Evolutionary conservation across 2,113 vertebrate genomes (phyloP).

Genomic region (Ptyas mucosa): DNA sequence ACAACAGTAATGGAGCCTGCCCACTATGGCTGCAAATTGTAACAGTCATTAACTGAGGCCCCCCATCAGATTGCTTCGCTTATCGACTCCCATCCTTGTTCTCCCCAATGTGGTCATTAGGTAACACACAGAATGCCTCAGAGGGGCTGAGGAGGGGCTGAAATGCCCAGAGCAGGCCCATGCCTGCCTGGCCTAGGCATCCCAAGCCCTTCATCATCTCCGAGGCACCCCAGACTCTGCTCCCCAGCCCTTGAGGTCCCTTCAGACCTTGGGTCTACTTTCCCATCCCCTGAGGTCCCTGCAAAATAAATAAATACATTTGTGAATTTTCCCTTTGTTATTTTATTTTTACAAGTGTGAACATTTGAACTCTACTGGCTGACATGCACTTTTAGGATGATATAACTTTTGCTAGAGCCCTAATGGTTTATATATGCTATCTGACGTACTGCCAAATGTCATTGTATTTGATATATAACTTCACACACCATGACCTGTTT

Average conservation of each 20-base stretch:
- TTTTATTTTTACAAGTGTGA: not conserved
- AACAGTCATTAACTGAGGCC: not conserved
- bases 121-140: not conserved
- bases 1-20: not conserved
- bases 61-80: not conserved
- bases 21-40: not conserved
- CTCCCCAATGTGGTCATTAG: not conserved
- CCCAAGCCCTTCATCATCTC: not conserved
- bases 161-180: not conserved
- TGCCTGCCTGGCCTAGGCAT: not conserved
- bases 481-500: not conserved
- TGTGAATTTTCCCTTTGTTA: not conserved
- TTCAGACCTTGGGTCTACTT: not conserved
- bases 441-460: not conserved
- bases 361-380: not conserved
- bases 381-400: not conserved
- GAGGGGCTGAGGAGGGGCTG: not conserved
- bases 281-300: not conserved
- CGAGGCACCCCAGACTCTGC: not conserved
- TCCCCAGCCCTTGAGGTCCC: not conserved
- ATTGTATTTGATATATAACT: not conserved
- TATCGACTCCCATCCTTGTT: not conserved
- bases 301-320: not conserved
- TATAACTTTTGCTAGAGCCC: not conserved
- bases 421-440: not conserved